Percentiles rank a stretch among this genome's conserved stretches.
phyloP scores from a whole-genome alignment of 2,888 invertebrate species.

The Creontiades dilutus region DNA sequence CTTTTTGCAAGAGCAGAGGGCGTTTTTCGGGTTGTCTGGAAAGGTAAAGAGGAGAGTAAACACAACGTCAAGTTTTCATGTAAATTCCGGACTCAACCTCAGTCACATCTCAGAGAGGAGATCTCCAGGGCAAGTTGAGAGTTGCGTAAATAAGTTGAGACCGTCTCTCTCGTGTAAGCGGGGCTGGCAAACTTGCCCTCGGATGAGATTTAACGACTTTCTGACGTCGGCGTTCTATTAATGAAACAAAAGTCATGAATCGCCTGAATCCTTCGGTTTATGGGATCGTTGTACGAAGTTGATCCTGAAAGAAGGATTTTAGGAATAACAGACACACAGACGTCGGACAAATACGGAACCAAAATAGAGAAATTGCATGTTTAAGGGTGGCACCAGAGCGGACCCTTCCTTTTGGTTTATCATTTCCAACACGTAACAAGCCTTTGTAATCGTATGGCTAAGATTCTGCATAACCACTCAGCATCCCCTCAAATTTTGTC shows the following conservation, averaged over 20 bases:
- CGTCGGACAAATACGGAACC: no score
- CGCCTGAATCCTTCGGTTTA: neutral
- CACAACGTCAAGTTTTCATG: slow-evolving; percentile 1
- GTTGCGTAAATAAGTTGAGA: slow-evolving; percentile 13
- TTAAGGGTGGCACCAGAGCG: no score
- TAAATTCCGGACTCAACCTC: neutral
- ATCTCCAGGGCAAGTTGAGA: neutral
- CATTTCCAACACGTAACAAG: no score
- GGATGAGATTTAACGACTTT: neutral
- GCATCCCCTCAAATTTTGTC: no score
- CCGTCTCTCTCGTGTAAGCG: neutral
- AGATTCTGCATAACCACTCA: no score
- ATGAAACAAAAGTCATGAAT: neutral
- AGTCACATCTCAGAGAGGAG: neutral
- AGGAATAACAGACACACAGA: no score
- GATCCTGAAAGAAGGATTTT: no score
- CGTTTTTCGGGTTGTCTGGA: neutral
- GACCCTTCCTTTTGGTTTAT: no score
- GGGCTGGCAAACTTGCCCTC: neutral
- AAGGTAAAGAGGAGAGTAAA: neutral
- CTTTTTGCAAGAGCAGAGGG: neutral
- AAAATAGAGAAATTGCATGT: no score
- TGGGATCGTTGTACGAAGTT: no score
- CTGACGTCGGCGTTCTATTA: neutral
- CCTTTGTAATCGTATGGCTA: no score